Base-by-base conservation (phyloP, 2,888 invertebrate species). In the Tillus elongatus region DNA sequence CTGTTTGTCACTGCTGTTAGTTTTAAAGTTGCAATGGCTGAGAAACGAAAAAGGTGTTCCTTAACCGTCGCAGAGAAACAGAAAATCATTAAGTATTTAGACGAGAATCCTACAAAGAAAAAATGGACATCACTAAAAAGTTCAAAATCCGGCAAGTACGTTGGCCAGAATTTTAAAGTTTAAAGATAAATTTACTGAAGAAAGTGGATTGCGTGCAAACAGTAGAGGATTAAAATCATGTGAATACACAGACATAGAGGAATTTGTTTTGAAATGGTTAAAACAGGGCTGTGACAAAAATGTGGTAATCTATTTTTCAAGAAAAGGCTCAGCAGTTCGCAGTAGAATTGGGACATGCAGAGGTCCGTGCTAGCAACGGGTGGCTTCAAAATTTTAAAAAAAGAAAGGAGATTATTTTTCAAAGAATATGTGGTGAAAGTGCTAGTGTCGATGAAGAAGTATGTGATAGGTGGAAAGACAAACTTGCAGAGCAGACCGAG, bases 121-220 rank as follows among this genome's bases (percentile, higher is more conserved):
- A n/a, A n/a, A n/a, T n/a, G n/a, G n/a, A n/a, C n/a, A n/a, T n/a
- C n/a, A n/a, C n/a, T n/a, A n/a, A n/a, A n/a, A n/a, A n/a, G n/a
- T n/a, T n/a, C n/a, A n/a, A n/a, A n/a, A n/a, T 38, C 41, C 47
- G 34, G 24, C 37, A 37, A 40, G 26, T 39, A 45, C 40, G 29
- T 31, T 45, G 33, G 35, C 40, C 29, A 46, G 40, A 30, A 45
- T n/a, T n/a, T n/a, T n/a, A n/a, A n/a, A n/a, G n/a, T n/a, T n/a
- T n/a, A n/a, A n/a, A n/a, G n/a, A n/a, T n/a, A n/a, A n/a, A n/a
- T n/a, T n/a, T n/a, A n/a, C n/a, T n/a, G n/a, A n/a, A n/a, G n/a
- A n/a, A n/a, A n/a, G n/a, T 46, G 27, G 34, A 11, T 34, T 27
- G 26, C 27, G 27, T 24, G 2, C 2, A 34, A 34, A 26, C 9